Percentiles rank a stretch among this genome's conserved stretches.
Conservation (phyloP, 2,113 vertebrate species). For the Siniperca chuatsi region DNA sequence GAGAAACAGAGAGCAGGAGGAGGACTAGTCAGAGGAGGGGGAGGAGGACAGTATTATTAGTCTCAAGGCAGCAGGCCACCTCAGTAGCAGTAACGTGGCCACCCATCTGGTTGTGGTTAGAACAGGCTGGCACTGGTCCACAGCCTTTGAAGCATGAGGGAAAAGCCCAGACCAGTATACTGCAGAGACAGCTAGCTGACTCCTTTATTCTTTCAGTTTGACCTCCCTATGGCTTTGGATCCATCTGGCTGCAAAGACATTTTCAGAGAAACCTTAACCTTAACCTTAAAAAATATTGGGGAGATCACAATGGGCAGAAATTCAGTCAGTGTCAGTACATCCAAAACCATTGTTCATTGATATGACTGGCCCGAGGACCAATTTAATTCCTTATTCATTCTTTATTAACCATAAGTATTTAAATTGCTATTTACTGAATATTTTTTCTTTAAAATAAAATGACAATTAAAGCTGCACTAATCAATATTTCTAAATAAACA, state of each 20-base stretch:
- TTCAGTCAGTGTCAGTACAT: neutral
- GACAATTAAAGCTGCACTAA: neutral
- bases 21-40: conserved; percentile 9
- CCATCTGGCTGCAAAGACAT: conserved; percentile 24
- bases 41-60: conserved; percentile 64
- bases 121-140: conserved; percentile 58
- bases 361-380: neutral
- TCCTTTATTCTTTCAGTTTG: conserved; percentile 41
- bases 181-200: conserved; percentile 36
- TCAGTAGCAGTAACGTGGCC: conserved; percentile 65
- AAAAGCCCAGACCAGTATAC: conserved; percentile 50
- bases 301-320: neutral
- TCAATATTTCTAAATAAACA: neutral
- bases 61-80: conserved; percentile 62
- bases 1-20: neutral
- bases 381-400: neutral
- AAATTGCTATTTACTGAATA: neutral
- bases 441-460: neutral
- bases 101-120: conserved; percentile 78
- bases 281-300: neutral
- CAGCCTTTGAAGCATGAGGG: conserved; percentile 64
- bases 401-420: neutral
- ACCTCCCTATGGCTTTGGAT: conserved; percentile 40
- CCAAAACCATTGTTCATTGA: neutral
- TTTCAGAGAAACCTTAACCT: conserved; percentile 2